Conservation (phyloP, 2,113 vertebrate species). For the Pandion haliaetus region DNA sequence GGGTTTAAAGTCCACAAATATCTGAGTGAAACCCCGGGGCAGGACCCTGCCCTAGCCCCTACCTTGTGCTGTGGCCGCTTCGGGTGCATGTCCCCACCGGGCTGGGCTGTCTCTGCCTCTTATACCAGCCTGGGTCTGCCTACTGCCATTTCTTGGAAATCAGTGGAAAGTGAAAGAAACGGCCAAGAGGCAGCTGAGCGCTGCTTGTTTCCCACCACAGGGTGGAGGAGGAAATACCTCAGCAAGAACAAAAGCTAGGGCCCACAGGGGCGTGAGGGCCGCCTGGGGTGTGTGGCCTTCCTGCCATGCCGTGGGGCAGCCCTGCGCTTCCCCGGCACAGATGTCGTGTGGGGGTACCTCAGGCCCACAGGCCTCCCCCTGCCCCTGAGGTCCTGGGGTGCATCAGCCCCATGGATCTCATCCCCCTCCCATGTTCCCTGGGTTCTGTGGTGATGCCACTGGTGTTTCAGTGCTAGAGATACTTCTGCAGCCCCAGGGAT, state of each 20-base stretch:
- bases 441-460: neutral
- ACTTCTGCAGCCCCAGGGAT: neutral
- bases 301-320: neutral
- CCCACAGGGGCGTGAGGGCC: rapidly evolving
- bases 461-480: neutral
- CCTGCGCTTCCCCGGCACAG: too few species aligned
- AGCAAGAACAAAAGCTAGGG: too few species aligned
- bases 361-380: neutral
- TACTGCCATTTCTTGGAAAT: neutral
- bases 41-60: neutral
- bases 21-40: neutral
- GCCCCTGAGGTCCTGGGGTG: neutral
- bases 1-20: neutral
- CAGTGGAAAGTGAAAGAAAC: neutral
- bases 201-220: rapidly evolving
- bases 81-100: neutral
- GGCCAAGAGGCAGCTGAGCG: rapidly evolving
- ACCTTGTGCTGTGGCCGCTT: neutral
- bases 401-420: neutral
- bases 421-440: too few species aligned
- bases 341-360: neutral
- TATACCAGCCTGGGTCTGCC: rapidly evolving
- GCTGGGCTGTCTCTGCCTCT: neutral
- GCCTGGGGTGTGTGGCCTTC: rapidly evolving
- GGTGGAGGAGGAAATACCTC: neutral